Base-by-base conservation (phyloP, 92 coral and sea anemone genomes). In the Siderastrea siderea region DNA sequence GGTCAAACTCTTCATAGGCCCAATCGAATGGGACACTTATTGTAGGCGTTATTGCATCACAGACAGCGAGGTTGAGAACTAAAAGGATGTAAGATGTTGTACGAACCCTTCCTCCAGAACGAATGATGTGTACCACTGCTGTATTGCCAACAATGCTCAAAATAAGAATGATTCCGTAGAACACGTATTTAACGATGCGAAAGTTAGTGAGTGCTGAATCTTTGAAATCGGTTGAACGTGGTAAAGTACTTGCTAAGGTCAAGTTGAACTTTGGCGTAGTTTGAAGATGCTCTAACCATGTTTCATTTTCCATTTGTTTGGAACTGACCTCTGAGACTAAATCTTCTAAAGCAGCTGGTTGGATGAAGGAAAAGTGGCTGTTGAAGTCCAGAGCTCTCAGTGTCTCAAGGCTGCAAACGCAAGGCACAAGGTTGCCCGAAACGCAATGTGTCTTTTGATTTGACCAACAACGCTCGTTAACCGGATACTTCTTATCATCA, bases 1-100 rank as follows among this genome's bases (percentile, higher is more conserved):
- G 65, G 5, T 69, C 71, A 44, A 71, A 48, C 49, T 91, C 92
- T n/a, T 93, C 95, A 48, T 91, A 84, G 7, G 94, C 91, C 46
- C 94, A 68, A 59, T 96, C 98, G 55, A 94, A 83, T 0, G 98
- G 98, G n/a, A 96, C 90, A 85, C 96, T 96, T 66, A 92, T 75
- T 7, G 92, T 78, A 48, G 96, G 95, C 55, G 95, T 89, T 62
- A 87, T n/a, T 15, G 92, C 88, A 74, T 96, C 98, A 67, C 98
- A 96, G 11, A 92, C 17, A 10, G 98, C 96, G 50, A 96, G 86
- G 86, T 94, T 91, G 3, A 94, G 88, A 3, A 95, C 85, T 8
- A 92, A 75, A 46, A 93, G 92, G 54, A 91, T 81, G 72, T 95
- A 92, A 0, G 96, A 93, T 8, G 98, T 91, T 60, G 89, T 92